Evolutionary conservation across 1,140 invertebrate species (phyloP).

Genomic region (Diachasma alloeum): DNA sequence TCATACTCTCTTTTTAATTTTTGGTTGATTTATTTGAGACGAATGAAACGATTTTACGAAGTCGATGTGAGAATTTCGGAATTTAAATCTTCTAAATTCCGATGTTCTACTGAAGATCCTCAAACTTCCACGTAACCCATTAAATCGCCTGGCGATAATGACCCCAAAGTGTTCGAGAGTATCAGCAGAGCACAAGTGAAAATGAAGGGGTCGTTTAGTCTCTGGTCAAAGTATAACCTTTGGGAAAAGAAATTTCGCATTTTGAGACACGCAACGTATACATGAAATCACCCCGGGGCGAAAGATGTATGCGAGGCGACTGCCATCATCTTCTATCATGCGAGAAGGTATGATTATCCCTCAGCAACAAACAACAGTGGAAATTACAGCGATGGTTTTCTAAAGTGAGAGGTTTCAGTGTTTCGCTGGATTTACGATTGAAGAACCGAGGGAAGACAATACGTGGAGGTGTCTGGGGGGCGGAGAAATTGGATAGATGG

Average conservation of each 20-base stretch:
- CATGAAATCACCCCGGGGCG: not conserved
- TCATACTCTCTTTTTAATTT: no score
- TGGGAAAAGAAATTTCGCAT: not conserved
- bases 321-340: not conserved
- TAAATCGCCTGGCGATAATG: not conserved
- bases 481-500: not conserved
- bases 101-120: not conserved
- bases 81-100: not conserved
- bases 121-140: not conserved
- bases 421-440: not conserved
- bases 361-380: not conserved
- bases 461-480: not conserved
- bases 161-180: not conserved
- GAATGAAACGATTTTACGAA: no score
- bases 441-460: not conserved
- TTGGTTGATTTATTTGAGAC: no score
- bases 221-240: not conserved
- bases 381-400: not conserved
- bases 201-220: not conserved
- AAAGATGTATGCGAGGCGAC: not conserved
- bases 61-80: not conserved
- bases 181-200: not conserved
- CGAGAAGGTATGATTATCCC: constrained; percentile 4
- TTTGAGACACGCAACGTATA: not conserved
- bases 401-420: not conserved